Evolutionary conservation across 2,797 vertebrate genomes (phyloP).

Genomic region (Notoglanidium macrostoma): DNA sequence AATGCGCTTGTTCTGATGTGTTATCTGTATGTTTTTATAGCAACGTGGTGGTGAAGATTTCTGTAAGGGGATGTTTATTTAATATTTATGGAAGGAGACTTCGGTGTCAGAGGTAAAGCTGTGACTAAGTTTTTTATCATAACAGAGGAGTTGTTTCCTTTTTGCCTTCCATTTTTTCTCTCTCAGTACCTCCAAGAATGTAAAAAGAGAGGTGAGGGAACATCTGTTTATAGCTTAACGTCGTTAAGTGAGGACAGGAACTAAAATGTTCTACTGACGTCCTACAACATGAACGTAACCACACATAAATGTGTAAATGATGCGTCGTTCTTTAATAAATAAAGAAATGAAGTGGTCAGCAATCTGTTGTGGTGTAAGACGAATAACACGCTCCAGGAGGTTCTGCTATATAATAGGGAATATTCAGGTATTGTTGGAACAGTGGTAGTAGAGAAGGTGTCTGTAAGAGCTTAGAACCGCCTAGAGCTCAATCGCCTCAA

Average conservation of each 20-base stretch:
- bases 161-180: no score
- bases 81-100: no score
- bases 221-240: not conserved
- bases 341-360: not conserved
- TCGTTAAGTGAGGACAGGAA: not conserved
- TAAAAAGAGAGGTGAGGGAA: not conserved
- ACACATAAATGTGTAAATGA: not conserved
- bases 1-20: not conserved
- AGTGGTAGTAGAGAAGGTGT: not conserved
- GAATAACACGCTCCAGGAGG: not conserved
- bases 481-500: no score
- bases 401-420: not conserved
- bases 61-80: no score
- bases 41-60: not conserved
- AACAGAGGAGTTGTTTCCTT: no score
- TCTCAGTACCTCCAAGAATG: no score
- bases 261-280: not conserved
- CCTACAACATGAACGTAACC: not conserved
- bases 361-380: not conserved
- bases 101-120: not conserved
- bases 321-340: not conserved
- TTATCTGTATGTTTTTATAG: not conserved
- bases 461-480: not conserved
- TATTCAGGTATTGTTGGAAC: not conserved
- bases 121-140: not conserved